phyloP scores from a whole-genome alignment of 2,888 invertebrate genomes.

The Hemicrepidius hirtus region DNA sequence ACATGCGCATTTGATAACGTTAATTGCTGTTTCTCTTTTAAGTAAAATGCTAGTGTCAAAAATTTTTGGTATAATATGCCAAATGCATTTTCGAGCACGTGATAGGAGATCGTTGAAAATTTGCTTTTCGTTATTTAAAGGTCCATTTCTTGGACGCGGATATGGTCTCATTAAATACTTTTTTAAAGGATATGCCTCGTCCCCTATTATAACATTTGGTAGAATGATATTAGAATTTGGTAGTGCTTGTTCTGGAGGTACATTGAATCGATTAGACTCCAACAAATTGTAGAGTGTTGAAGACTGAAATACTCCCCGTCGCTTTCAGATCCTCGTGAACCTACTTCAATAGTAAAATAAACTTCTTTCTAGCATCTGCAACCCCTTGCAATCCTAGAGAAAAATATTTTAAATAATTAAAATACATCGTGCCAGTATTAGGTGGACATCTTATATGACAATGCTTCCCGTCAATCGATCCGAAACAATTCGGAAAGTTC shows the following conservation, averaged over 20 bases:
- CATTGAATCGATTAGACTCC: slow-evolving; percentile 13
- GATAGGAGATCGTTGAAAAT: slow-evolving; percentile 13
- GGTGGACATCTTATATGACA: slow-evolving; percentile 54
- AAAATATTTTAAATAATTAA: slow-evolving; percentile 35
- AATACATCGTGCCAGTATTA: slow-evolving; percentile 42
- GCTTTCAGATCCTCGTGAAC: slow-evolving; percentile 32
- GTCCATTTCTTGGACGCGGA: slow-evolving; percentile 5
- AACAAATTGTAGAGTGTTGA: slow-evolving; percentile 1
- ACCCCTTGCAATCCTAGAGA: slow-evolving; percentile 28
- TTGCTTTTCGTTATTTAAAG: slow-evolving; percentile 11
- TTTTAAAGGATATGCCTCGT: no score
- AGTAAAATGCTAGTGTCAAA: slow-evolving; percentile 17
- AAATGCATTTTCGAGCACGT: slow-evolving; percentile 5
- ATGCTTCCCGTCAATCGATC: slow-evolving; percentile 59
- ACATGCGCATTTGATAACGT: slow-evolving; percentile 18
- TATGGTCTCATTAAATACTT: slow-evolving; percentile 4
- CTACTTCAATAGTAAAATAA: slow-evolving; percentile 32
- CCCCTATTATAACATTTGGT: no score
- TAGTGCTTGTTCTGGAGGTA: slow-evolving; percentile 15
- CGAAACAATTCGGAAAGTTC: slow-evolving; percentile 54
- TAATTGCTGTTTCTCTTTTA: slow-evolving; percentile 12
- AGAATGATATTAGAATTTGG: background rate
- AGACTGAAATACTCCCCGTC: slow-evolving; percentile 10
- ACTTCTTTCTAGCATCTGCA: slow-evolving; percentile 9
- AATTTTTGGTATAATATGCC: slow-evolving; percentile 8